Evolutionary conservation across 2,113 vertebrate species (phyloP), one percentile per base, ranked within the genome.

Genomic region (Muntiacus muntjak): DNA sequence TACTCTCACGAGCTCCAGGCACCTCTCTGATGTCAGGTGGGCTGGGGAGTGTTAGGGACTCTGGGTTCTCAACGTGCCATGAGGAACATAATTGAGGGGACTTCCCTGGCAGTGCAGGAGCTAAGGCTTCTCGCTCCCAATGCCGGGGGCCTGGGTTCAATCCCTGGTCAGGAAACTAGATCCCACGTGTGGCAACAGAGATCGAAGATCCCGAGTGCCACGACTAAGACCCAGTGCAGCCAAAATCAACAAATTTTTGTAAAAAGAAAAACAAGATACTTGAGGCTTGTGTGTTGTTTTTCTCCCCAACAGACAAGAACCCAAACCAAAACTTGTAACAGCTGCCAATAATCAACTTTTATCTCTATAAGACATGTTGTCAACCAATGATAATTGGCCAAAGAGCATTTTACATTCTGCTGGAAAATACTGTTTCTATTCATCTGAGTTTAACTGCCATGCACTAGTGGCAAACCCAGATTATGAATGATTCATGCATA

Each of bases 401-500:
- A 40, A 83, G 47, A 64, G 5, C n/a, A 83, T 84, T 87, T 89
- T 33, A 92, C 58, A 82, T 82, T 87, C 91, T 60, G 36, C 36
- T 60, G n/a, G 47, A 92, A 87, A 67, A 90, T 28, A 67, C 15
- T 87, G 23, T 87, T 79, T 92, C 90, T 86, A 3, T 96, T 94
- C 83, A 95, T 92, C n/a, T 55, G 64, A 95, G 17, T 94, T 94
- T 87, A 87, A 91, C 45, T 36, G 76, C 81, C 21, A 57, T 21
- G 36, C 76, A 58, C 82, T 85, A 8, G 71, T 87, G 74, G 50
- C 52, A 92, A 93, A 67, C 21, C 13, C 43, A 92, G 79, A 84
- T 60, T 89, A 60, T 89, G 89, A 97, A 97, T 71, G 87, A 97
- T 76, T 97, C 87, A 94, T 78, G 58, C 71, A 93, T 2, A 85